phyloP scores from a whole-genome alignment of 2,113 vertebrate species.

The Saccopteryx leptura region DNA sequence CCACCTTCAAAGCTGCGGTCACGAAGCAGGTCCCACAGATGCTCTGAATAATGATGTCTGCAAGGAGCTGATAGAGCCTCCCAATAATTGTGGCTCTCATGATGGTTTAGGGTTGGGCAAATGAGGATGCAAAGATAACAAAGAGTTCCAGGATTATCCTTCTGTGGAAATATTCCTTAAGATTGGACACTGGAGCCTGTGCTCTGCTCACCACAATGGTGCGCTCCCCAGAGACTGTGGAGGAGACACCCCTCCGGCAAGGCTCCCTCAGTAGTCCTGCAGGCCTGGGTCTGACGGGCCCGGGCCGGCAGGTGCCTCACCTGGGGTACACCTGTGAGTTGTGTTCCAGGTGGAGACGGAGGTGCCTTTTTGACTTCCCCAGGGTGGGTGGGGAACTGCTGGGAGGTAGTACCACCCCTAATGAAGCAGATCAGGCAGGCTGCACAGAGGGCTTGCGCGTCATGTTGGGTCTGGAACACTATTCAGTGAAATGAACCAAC shows the following conservation, averaged over 20 bases:
- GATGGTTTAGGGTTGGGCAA: background rate
- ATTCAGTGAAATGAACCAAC: background rate
- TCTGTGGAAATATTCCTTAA: background rate
- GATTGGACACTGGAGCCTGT: background rate
- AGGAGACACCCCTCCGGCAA: background rate
- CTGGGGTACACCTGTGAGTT: background rate
- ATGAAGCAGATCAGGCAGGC: background rate
- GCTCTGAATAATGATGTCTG: background rate
- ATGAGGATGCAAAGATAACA: background rate
- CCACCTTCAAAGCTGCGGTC: background rate
- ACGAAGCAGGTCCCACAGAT: background rate
- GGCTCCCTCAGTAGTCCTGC: background rate
- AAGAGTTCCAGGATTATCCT: background rate
- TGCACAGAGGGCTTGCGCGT: background rate
- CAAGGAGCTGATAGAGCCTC: background rate
- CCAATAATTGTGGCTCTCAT: background rate
- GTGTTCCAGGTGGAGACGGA: background rate
- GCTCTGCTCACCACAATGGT: background rate
- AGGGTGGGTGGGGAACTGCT: background rate
- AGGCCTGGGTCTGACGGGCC: background rate
- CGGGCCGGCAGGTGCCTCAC: background rate
- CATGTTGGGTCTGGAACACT: background rate
- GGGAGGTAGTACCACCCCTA: background rate
- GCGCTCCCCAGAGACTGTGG: background rate
- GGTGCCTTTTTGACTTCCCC: background rate